Evolutionary conservation across 2,888 invertebrate species (phyloP), one percentile per base, ranked within the genome.

Genomic region (Gymnosoma rotundatum): DNA sequence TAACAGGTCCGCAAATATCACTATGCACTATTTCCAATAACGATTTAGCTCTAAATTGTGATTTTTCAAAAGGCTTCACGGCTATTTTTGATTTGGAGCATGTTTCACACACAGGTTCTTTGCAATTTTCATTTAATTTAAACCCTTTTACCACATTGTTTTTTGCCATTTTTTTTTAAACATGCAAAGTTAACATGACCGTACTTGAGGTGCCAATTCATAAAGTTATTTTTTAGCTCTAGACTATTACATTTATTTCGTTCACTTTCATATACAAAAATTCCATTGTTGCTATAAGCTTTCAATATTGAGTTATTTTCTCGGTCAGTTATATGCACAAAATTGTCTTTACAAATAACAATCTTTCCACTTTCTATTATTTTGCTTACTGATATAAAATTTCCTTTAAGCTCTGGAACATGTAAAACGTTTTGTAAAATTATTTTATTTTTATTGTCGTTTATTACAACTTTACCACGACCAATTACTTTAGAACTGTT

Each of bases 1-100:
- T 25, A 25, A 25, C 25, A 25, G 25, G 25, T 25, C 25, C 25
- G 25, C 25, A 25, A 25, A 25, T 25, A 25, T 81, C 80, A 8
- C 74, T 60, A 63, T 83, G 82, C 18, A 83, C 61, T 14, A 83
- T 5, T 61, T 78, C 61, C 45, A 82, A 66, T 20, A 73, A 58
- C 12, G 69, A 60, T 32, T 20, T 45, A 21, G 76, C 76, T 45
- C 66, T 66, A 67, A 48, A 78, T 38, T 83, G 61, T n/a, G 78
- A 45, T 38, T 6, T 38, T 38, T 38, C 38, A 38, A 38, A 38
- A 38, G 38, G 12, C 25, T 25, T 38, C 38, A 38, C 38, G 38
- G 38, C 6, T 38, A 38, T 38, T 38, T 38, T 38, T 38, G 38
- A 38, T 38, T 38, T 38, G 38, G 21, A n/a, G 8, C 61, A 61